Percentiles rank a stretch among this genome's conserved stretches.
Evolutionary conservation across 1,140 invertebrate species (phyloP).

Genomic region (Microvelia longipes): DNA sequence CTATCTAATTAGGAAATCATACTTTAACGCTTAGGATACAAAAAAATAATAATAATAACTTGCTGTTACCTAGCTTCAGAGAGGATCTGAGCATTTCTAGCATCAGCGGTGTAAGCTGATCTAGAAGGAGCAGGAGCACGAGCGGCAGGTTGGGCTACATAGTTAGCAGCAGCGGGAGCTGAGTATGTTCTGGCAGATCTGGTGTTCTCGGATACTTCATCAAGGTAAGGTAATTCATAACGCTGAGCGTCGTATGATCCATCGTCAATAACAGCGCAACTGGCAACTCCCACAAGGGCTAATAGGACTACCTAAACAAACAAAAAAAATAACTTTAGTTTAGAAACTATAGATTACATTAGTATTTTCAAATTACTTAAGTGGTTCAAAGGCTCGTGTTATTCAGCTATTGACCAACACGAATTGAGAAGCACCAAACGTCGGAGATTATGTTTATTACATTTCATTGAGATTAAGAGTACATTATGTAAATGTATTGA

Average conservation of each 20-base stretch:
- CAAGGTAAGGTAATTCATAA: slow-evolving; percentile 11
- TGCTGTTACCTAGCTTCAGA: slow-evolving; percentile 52
- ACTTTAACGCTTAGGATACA: too few relatives aligned
- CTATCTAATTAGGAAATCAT: too few relatives aligned
- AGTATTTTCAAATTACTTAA: too few relatives aligned
- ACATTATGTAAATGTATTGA: too few relatives aligned
- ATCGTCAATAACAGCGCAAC: slow-evolving; percentile 5
- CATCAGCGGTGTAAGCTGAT: slow-evolving; percentile 39
- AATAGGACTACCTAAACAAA: background rate
- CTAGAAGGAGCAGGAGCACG: background rate
- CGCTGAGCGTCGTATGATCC: slow-evolving; percentile 10
- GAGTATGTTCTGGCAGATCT: background rate
- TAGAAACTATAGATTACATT: too few relatives aligned
- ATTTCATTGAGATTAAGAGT: too few relatives aligned
- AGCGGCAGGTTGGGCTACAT: background rate
- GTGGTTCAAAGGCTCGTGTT: too few relatives aligned
- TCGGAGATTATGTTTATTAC: too few relatives aligned
- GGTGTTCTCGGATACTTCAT: background rate
- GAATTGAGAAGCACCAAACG: too few relatives aligned
- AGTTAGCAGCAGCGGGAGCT: slow-evolving; percentile 1
- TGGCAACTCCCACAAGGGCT: background rate
- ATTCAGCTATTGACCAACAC: too few relatives aligned
- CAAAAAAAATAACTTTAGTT: background rate
- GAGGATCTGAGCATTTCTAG: slow-evolving; percentile 59
- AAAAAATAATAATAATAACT: too few relatives aligned